Conservation (phyloP, 2,797 vertebrate genomes). For the Falco concolor region DNA sequence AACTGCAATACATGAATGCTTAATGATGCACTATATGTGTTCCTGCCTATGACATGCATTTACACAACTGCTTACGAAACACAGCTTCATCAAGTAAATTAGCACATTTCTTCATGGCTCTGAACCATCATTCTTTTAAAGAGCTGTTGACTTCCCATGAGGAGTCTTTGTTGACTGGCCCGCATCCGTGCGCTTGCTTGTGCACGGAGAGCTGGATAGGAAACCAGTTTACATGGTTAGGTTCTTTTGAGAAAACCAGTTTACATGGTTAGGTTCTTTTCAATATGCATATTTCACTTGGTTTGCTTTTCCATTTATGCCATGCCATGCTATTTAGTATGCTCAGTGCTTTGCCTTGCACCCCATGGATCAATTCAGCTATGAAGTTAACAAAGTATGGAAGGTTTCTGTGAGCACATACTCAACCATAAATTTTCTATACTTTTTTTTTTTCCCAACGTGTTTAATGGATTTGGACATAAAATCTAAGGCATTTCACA, state of each 20-base stretch:
- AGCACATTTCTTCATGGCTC: neutral
- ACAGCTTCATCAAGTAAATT: neutral
- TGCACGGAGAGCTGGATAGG: neutral
- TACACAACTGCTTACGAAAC: neutral
- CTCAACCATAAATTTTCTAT: neutral
- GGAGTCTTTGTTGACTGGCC: neutral
- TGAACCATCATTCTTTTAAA: neutral
- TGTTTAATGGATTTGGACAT: constrained; percentile 53
- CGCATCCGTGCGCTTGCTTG: neutral
- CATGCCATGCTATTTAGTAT: neutral
- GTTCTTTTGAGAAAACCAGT: neutral
- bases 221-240: neutral
- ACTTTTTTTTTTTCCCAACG: neutral
- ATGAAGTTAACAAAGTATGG: constrained; percentile 13
- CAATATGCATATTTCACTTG: neutral
- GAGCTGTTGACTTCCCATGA: neutral
- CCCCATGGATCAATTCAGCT: constrained; percentile 17
- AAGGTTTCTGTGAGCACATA: constrained; percentile 8
- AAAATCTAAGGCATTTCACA: constrained; percentile 53
- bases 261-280: neutral
- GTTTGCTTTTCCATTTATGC: neutral
- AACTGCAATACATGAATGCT: neutral
- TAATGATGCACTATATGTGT: neutral
- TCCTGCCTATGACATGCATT: neutral
- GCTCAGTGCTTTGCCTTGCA: neutral